Conservation (phyloP, 2,113 vertebrate species). For the Thalassarche chlororhynchos region DNA sequence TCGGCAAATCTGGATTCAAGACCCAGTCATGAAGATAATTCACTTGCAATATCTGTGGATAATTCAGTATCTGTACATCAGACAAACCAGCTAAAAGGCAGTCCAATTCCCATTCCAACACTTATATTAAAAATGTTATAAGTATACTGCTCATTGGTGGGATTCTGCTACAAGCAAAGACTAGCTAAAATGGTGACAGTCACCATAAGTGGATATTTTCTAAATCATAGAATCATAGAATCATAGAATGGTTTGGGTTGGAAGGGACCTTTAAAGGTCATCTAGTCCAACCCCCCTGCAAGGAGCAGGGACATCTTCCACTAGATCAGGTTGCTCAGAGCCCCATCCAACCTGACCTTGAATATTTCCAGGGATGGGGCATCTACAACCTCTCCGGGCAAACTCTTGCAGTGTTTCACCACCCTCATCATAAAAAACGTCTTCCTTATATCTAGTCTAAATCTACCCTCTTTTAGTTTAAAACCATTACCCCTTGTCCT, state of each 20-base stretch:
- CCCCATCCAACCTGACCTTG: background rate
- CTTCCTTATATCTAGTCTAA: background rate
- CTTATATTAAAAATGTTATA: background rate
- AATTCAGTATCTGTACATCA: background rate
- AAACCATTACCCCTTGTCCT: background rate
- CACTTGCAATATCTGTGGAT: background rate
- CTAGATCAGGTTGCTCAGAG: background rate
- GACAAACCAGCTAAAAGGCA: background rate
- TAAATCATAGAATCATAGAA: background rate
- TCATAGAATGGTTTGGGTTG: background rate
- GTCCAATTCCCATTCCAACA: background rate
- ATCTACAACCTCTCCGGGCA: background rate
- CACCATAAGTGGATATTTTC: background rate
- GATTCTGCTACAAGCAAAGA: background rate
- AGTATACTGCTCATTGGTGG: background rate
- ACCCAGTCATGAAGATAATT: fast-evolving
- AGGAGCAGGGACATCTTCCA: background rate
- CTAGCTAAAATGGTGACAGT: background rate
- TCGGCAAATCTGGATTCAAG: background rate
- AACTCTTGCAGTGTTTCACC: background rate
- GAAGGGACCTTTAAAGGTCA: background rate
- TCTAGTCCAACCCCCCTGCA: background rate
- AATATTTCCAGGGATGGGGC: background rate
- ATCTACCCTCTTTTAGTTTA: background rate
- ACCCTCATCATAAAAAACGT: background rate